A percentile compares a stretch with the other conserved stretches of the same genome.
Evolutionary conservation across 1,140 invertebrate genomes (phyloP).

Genomic region (Laupala kohalensis): DNA sequence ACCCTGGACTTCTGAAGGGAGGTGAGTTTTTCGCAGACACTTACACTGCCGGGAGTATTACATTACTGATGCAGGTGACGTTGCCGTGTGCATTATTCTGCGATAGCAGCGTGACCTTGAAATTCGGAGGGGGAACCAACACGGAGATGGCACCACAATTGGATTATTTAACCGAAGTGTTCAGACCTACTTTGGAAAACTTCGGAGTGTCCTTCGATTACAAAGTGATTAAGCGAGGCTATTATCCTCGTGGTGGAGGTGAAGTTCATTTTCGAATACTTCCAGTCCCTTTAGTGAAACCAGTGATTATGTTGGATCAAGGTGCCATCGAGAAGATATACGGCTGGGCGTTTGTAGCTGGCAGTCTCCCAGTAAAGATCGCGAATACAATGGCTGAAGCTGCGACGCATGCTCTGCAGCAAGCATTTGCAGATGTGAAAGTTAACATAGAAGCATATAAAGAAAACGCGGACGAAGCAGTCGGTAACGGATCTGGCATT

Average conservation of each 20-base stretch:
- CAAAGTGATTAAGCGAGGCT: too few relatives aligned
- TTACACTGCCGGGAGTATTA: too few relatives aligned
- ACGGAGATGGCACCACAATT: too few relatives aligned
- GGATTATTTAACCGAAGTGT: too few relatives aligned
- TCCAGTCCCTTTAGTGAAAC: constrained; percentile 43
- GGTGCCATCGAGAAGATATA: constrained; percentile 45
- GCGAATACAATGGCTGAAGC: constrained; percentile 48
- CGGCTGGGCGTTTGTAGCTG: constrained; percentile 69
- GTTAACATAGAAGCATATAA: constrained; percentile 55
- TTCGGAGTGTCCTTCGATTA: too few relatives aligned
- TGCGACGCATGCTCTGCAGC: constrained; percentile 35
- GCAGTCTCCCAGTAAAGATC: constrained; percentile 50
- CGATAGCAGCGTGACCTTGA: too few relatives aligned
- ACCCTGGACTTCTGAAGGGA: too few relatives aligned
- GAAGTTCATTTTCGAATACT: constrained; percentile 49
- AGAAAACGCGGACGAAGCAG: constrained; percentile 43
- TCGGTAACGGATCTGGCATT: constrained; percentile 64
- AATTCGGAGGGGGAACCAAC: too few relatives aligned
- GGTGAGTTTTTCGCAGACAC: too few relatives aligned
- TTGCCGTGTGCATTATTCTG: too few relatives aligned
- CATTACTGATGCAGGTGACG: too few relatives aligned
- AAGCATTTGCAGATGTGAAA: constrained; percentile 28
- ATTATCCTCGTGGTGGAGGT: constrained; percentile 78
- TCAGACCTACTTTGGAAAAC: too few relatives aligned
- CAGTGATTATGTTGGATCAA: constrained; percentile 42